Evolutionary conservation across 2,797 vertebrate species (phyloP).

Genomic region (Staurois parvus): DNA sequence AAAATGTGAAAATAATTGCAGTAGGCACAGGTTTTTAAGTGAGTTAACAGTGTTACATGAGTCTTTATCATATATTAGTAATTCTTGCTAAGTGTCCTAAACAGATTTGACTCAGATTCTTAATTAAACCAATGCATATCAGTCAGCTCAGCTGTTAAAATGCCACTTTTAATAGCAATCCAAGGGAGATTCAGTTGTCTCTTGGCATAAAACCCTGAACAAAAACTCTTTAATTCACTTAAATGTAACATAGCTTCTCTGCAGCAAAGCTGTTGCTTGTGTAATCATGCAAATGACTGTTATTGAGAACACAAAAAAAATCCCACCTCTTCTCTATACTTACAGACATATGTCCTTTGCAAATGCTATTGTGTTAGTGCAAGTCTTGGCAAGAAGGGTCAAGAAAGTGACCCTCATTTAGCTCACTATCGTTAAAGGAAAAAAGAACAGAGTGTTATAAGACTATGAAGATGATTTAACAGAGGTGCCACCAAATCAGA

Average conservation of each 20-base stretch:
- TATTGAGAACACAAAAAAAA: constrained; percentile 32
- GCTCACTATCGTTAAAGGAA: constrained; percentile 10
- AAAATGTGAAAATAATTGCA: too few species aligned
- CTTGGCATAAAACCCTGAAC: not conserved
- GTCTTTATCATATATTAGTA: not conserved
- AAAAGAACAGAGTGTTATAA: not conserved
- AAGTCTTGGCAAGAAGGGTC: constrained; percentile 37
- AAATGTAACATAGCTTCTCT: constrained; percentile 20
- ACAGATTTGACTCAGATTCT: constrained; percentile 6
- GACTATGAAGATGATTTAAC: not conserved
- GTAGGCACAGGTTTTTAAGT: not conserved
- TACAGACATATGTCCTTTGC: constrained; percentile 29
- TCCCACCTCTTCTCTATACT: constrained; percentile 30
- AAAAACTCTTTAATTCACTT: constrained; percentile 11
- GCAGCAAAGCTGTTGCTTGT: constrained; percentile 7
- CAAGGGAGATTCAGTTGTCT: not conserved
- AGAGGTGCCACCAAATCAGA: not conserved
- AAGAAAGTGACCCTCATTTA: constrained; percentile 24
- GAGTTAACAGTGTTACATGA: not conserved
- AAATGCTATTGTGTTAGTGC: constrained; percentile 17
- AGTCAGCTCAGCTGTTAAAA: constrained; percentile 16
- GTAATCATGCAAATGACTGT: constrained; percentile 50
- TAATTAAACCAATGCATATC: not conserved
- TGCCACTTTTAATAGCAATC: constrained; percentile 12
- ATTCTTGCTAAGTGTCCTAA: constrained; percentile 11